Evolutionary conservation across 1,140 invertebrate species (phyloP).

Genomic region (Drosophila ananassae): DNA sequence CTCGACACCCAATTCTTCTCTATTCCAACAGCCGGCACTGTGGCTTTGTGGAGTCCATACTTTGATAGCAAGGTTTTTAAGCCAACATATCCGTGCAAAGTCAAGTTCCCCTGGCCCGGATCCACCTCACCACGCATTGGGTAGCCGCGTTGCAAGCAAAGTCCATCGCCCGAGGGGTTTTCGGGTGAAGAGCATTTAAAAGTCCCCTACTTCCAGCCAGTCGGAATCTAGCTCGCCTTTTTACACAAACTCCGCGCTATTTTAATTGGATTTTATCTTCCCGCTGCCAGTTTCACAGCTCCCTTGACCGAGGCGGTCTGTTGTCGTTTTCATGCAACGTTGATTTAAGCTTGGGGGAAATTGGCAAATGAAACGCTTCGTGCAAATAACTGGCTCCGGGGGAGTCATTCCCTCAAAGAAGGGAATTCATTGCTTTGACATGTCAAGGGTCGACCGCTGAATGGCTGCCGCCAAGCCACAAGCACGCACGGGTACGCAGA

Average conservation of each 20-base stretch:
- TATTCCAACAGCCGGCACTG: conserved; percentile 19
- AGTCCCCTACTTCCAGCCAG: conserved; percentile 17
- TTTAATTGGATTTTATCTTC: conserved; percentile 80
- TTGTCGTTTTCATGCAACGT: conserved; percentile 66
- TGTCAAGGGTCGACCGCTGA: conserved; percentile 48
- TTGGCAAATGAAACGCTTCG: conserved; percentile 76
- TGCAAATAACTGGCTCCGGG: conserved; percentile 60
- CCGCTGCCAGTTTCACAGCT: conserved; percentile 61
- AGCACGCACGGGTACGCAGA: conserved; percentile 59
- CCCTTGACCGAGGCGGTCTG: conserved; percentile 14
- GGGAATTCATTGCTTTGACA: conserved; percentile 57
- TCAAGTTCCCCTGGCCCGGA: neutral
- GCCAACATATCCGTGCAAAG: neutral
- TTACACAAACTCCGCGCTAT: conserved; percentile 59
- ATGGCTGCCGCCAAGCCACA: conserved; percentile 57
- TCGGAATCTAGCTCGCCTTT: conserved; percentile 14
- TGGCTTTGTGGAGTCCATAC: conserved; percentile 11
- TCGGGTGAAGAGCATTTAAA: conserved; percentile 13
- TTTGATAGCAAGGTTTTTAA: neutral
- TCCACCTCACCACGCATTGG: no score
- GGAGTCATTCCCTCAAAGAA: conserved; percentile 9
- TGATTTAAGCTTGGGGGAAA: conserved; percentile 72
- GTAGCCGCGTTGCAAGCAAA: no score
- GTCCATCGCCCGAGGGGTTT: neutral
- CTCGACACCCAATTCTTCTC: conserved; percentile 38